A percentile compares a stretch with the other conserved stretches of the same genome.
These are phyloP conservation scores for Lethenteron camtschaticum DNA, from an alignment of 2,113 vertebrate species.

Conservation along the genomic window DNA sequence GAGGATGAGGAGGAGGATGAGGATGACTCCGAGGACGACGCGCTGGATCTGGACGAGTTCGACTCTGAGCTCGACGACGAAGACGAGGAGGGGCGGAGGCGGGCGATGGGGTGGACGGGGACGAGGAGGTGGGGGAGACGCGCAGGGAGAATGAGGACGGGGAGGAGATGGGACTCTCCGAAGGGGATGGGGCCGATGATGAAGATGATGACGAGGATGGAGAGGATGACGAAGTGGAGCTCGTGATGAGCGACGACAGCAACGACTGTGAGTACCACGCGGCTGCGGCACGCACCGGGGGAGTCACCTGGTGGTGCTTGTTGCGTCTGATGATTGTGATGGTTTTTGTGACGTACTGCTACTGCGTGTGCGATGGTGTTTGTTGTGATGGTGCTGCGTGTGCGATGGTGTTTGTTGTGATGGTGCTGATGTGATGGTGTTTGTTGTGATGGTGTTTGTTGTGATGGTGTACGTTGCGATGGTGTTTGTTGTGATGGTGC, in stretches of 20 bases:
- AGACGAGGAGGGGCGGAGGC: conserved; percentile 58
- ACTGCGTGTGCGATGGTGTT: background rate
- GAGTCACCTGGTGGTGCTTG: background rate
- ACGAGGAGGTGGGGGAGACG: conserved; percentile 64
- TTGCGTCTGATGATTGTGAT: background rate
- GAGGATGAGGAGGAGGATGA: conserved; percentile 74
- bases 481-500: background rate
- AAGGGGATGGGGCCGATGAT: conserved; percentile 53
- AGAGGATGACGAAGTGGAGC: conserved; percentile 21
- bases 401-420: background rate
- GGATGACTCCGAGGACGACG: conserved; percentile 70
- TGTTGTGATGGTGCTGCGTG: background rate
- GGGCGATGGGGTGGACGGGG: conserved; percentile 33
- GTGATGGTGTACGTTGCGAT: background rate
- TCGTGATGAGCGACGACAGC: conserved; percentile 25
- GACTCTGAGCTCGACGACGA: conserved; percentile 66
- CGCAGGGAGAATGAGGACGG: conserved; percentile 74
- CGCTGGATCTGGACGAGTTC: conserved; percentile 54
- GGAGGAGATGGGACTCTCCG: conserved; percentile 59
- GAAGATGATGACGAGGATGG: conserved; percentile 67
- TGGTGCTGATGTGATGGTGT: too few relatives aligned
- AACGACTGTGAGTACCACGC: conserved; percentile 51
- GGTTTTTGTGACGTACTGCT: conserved; percentile 3
- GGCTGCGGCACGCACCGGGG: background rate
- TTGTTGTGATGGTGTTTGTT: too few relatives aligned